Evolutionary conservation across 2,797 vertebrate genomes (phyloP), one percentile per base, ranked within the genome.

Genomic region (Morus bassanus): DNA sequence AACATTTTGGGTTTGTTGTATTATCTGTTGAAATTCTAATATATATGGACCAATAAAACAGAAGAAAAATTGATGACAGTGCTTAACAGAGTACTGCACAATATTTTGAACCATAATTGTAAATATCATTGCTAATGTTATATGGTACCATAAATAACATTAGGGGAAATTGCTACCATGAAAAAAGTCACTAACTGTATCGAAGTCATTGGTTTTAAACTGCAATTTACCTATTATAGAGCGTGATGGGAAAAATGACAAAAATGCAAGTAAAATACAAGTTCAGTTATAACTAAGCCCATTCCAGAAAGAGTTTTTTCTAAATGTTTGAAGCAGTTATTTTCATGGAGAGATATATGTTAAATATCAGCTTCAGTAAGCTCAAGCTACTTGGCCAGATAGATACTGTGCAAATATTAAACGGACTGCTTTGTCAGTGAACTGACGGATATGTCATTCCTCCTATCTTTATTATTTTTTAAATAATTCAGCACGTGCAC

Each of bases 401-500:
- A 59, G 73, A 85, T 83, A 18, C 61, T 63, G 56, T 56, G 57
- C 18, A 69, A 33, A 50, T 84, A 65, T 54, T 70, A 86, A 87
- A 31, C 56, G 59, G 68, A 51, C 43, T 65, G 56, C 78, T 75
- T 89, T 73, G 74, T 87, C 72, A 85, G 53, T 79, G 82, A 94
- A 56, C 65, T 23, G 15, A 48, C 2, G 2, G 54, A 41, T 70
- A 39, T 75, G 33, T 76, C 83, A 54, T 90, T 92, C 80, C 45
- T 90, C 65, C 75, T 74, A 57, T 95, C 82, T 96, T 87, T 95
- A 89, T 96, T 93, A 88, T 96, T 97, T 95, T 97, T 94, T 89
- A 91, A 96, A 96, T 95, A 94, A 93, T 95, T 96, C 85, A 95
- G 80, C 82, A 93, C 76, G 48, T 75, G 72, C 78, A 64, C 72